A percentile compares a stretch with the other conserved stretches of the same genome.
Conservation (phyloP, 2,888 invertebrate genomes). For the Catocala fraxini region DNA sequence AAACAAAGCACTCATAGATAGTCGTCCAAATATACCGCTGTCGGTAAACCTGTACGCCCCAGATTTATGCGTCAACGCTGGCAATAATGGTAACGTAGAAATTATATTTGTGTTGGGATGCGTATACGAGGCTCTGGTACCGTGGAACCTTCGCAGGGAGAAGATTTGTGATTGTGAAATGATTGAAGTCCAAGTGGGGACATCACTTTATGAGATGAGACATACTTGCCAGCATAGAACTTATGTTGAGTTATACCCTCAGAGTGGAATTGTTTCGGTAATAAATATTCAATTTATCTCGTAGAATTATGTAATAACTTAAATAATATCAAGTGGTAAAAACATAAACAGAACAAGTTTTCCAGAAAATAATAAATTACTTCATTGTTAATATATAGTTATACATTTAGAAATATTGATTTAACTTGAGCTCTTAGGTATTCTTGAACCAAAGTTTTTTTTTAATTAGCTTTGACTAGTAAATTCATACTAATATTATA, state of each 20-base stretch:
- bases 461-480: too few relatives aligned
- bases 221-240: slow-evolving; percentile 76
- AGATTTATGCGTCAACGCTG: slow-evolving; percentile 70
- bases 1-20: slow-evolving; percentile 72
- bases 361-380: too few relatives aligned
- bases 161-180: slow-evolving; percentile 81
- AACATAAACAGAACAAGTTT: too few relatives aligned
- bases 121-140: slow-evolving; percentile 67
- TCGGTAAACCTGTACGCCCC: slow-evolving; percentile 74
- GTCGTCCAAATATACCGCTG: slow-evolving; percentile 72
- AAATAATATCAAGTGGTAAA: too few relatives aligned
- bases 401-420: too few relatives aligned
- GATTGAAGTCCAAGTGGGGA: slow-evolving; percentile 75
- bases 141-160: slow-evolving; percentile 74
- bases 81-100: slow-evolving; percentile 62
- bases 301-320: too few relatives aligned
- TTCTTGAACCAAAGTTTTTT: too few relatives aligned
- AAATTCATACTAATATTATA: too few relatives aligned
- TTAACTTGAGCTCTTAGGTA: too few relatives aligned
- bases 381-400: too few relatives aligned
- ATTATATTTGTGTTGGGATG: slow-evolving; percentile 76
- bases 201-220: slow-evolving; percentile 76
- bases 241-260: slow-evolving; percentile 69
- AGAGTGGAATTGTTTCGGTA: slow-evolving; percentile 75
- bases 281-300: not conserved